Base-by-base conservation (phyloP, 2,113 vertebrate genomes). In the Melospiza georgiana region DNA sequence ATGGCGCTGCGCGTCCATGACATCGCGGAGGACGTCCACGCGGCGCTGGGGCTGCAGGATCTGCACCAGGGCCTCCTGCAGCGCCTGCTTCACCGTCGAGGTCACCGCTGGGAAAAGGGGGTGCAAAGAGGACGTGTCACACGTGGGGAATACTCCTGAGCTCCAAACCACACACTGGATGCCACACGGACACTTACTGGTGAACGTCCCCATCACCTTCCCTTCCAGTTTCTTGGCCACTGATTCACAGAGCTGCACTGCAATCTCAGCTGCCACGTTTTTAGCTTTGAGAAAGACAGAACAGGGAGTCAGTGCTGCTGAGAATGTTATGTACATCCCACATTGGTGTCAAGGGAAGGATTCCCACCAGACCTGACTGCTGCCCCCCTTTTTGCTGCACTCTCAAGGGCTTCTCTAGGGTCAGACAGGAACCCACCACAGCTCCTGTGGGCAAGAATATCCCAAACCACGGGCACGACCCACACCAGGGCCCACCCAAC, bases 151-250 rank as follows among this genome's bases (percentile, higher is more conserved):
- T 0, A 0, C 6, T 35, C 43, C 48, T 0, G 7, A 84, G 24
- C 48, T 27, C 69, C 77, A 33, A 15, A n/a, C 3, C 33, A 6
- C 14, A 6, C 0, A 0, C 25, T 6, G 24, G 28, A 51, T 11
- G 59, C 31, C 72, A 31, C 15, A 2, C 0, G 0, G 25, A 16
- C 55, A 99, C 99, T 99, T 97, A 99, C 99, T 99, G 97, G 98
- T 99, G 97, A 99, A 99, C 0, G 99, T 99, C 90, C 99, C 99
- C 99, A 99, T 99, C 97, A 99, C 99, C 98, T 99, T 99, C 84
- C 99, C 99, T 97, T 99, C 99, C 98, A 99, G 96, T 92, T 99
- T 99, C 96, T 98, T 99, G 87, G 99, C 99, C 91, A 99, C 99
- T 2, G 99, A 99, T 76, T 99, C 98, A 54, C 99, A 99, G 85